These are phyloP conservation scores for Tympanoctomys barrerae DNA, from an alignment of 2,797 vertebrate species.

Conservation along the genomic window DNA sequence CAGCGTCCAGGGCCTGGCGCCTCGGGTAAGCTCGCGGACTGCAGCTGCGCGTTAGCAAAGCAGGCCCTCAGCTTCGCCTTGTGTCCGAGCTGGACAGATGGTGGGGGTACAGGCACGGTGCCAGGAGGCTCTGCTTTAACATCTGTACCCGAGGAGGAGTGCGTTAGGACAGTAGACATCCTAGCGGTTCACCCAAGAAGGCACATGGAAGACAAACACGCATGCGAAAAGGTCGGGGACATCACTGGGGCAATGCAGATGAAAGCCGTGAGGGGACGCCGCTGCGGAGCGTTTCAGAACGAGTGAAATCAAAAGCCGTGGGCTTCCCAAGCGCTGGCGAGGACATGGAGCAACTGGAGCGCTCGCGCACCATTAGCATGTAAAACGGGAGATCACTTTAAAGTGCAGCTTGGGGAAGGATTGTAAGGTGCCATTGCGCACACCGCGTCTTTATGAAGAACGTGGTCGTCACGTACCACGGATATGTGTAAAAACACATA, in stretches of 20 bases:
- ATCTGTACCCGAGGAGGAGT: neutral
- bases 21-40: neutral
- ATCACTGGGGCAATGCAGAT: neutral
- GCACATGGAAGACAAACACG: neutral
- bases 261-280: neutral
- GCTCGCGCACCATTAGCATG: neutral
- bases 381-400: neutral
- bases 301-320: neutral
- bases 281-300: neutral
- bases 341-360: neutral
- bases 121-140: neutral
- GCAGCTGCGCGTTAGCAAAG: neutral
- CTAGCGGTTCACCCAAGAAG: neutral
- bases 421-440: neutral
- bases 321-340: neutral
- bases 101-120: neutral
- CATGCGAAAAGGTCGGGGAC: neutral
- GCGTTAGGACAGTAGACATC: neutral
- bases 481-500: neutral
- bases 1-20: neutral
- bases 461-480: neutral
- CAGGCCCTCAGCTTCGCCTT: neutral
- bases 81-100: neutral
- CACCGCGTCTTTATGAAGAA: neutral
- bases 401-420: neutral